Base-by-base conservation (phyloP, 2,113 vertebrate species). In the Ochotona princeps region DNA sequence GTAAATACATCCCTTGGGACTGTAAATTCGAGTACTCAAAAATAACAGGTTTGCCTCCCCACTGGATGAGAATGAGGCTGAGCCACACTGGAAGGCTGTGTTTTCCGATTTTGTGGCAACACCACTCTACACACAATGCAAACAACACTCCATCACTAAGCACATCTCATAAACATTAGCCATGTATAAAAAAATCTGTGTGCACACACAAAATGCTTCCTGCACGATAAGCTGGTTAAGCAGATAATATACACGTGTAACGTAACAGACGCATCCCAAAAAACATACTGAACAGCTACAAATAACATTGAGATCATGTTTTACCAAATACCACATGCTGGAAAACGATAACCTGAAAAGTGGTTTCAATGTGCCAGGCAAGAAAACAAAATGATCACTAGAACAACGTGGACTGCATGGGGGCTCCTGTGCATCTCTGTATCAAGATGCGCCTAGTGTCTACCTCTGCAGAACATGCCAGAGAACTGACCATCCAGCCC, bases 31-130 rank as follows among this genome's bases (percentile, higher is more conserved):
- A 72, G 28, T 49, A 79, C 83, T 95, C 44, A 91, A 91, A 95
- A 97, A 95, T 95, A 94, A 89, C 20, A 92, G 87, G 93, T 88
- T 95, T 88, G 81, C 76, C 84, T 91, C 54, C 75, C 66, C 90
- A 94, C 72, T 91, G 83, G 32, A 83, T 73, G 67, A 93, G 28
- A 84, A 47, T 28, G 57, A 90, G 79, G 65, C 86, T 83, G 74
- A 78, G 67, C 91, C 94, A 93, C 67, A 94, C 49, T 81, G 1
- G 49, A 94, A 94, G 65, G n/a, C 66, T 44, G n/a, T 28, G 83
- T 70, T 90, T 95, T 86, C 86, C 86, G 80, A 87, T 85, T 93
- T 91, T 80, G 86, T 57, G 35, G 61, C 61, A 57, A 44, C 67
- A 47, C 7, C 38, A 35, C 75, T 86, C 91, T 20, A 5, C 35